Evolutionary conservation across 2,797 vertebrate species (phyloP), one percentile per base, ranked within the genome.

Genomic region (Thripadectes ignobilis): DNA sequence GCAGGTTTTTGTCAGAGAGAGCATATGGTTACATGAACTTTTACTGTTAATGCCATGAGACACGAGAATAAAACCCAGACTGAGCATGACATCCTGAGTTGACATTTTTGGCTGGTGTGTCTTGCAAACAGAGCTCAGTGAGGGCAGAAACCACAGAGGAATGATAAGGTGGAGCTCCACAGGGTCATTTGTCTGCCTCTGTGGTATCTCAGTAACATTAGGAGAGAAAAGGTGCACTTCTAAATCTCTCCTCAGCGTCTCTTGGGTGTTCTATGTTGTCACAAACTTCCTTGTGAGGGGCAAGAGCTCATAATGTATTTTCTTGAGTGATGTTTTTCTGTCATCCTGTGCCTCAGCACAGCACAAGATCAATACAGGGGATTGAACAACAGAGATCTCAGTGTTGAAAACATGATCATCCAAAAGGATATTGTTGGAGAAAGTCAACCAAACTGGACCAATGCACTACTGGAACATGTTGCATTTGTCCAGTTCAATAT

Each of bases 1-100:
- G 10, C 41, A 68, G 15, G 23, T 30, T 54, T 46, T n/a, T 61
- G 58, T 58, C 48, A 1, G 4, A 48, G 21, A 4, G 19, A 85
- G 32, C 39, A 20, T 2, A 3, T 14, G 51, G 12, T n/a, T 59
- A 2, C 0, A 0, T 0, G 7, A 2, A 6, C 29, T 41, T 67
- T 30, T 59, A 14, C 13, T 66, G 4, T 34, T 62, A 38, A 57
- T 15, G 14, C 29, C 32, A 27, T 1, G 5, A 57, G 61, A 58
- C 17, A 27, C 0, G 2, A 55, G 55, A 69, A 48, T 15, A 63
- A 88, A 88, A 45, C 11, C 19, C 20, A 34, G 63, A 13, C 6
- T 55, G 38, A 82, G 41, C 0, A 0, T 32, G 3, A 51, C 34
- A 51, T 8, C 11, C 18, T 23, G 27, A 23, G 6, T 0, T 80